A percentile compares a stretch with the other conserved stretches of the same genome.
Evolutionary conservation across 2,888 invertebrate genomes (phyloP).

Genomic region (Hedychridium roseum): DNA sequence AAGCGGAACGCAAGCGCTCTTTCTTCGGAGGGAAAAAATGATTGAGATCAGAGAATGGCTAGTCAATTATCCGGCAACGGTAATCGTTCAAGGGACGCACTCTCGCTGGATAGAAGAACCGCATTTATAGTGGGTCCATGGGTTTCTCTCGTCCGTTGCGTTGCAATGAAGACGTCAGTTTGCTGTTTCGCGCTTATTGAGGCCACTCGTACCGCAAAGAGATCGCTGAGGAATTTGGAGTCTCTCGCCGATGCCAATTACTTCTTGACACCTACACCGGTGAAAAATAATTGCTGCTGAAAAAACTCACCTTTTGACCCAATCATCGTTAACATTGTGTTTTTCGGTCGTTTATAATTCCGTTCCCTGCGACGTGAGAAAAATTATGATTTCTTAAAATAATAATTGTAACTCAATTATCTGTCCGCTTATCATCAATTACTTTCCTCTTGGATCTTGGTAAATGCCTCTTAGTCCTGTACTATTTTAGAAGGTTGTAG

Average conservation of each 20-base stretch:
- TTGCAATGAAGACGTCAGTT: conserved; percentile 5
- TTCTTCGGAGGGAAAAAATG: background rate
- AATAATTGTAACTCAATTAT: too few relatives aligned
- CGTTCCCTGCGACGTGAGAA: too few relatives aligned
- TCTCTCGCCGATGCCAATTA: background rate
- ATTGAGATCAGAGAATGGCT: background rate
- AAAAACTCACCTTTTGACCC: too few relatives aligned
- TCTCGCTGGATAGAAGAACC: conserved; percentile 6
- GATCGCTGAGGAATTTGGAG: background rate
- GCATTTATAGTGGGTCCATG: conserved; percentile 3
- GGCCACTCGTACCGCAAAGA: conserved; percentile 16
- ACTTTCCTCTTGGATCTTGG: too few relatives aligned
- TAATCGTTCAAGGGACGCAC: conserved; percentile 7
- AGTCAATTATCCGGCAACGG: background rate
- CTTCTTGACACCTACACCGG: background rate
- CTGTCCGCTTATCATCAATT: too few relatives aligned
- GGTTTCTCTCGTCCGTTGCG: conserved; percentile 15
- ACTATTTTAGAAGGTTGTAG: too few relatives aligned
- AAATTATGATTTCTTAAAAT: too few relatives aligned
- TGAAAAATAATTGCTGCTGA: too few relatives aligned
- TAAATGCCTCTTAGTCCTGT: too few relatives aligned
- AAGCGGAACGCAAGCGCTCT: background rate
- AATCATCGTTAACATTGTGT: background rate
- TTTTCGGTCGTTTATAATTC: background rate
- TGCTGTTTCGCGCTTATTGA: conserved; percentile 11